Percentiles rank a stretch among this genome's conserved stretches.
phyloP scores from a whole-genome alignment of 2,888 invertebrate genomes.

The Synergus japonicus region DNA sequence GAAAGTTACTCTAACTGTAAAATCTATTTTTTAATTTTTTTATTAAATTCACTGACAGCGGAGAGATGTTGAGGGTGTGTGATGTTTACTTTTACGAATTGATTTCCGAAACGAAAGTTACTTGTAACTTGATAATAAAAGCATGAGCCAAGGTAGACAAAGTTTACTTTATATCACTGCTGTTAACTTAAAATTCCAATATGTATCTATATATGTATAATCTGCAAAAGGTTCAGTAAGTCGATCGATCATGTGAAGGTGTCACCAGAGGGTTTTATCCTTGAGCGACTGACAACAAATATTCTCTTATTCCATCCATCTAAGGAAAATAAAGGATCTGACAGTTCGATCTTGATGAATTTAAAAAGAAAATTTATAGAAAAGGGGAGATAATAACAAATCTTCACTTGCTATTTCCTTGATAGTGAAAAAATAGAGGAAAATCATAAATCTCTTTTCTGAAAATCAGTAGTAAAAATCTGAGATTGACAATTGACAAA shows the following conservation, averaged over 20 bases:
- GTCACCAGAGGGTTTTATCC: slow-evolving; percentile 19
- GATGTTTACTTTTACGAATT: background rate
- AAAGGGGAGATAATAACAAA: background rate
- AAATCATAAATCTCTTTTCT: background rate
- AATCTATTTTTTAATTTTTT: too few relatives aligned
- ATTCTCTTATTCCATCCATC: slow-evolving; percentile 9
- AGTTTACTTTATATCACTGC: slow-evolving; percentile 24
- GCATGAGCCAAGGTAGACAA: background rate
- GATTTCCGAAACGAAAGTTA: background rate
- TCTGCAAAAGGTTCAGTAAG: slow-evolving; percentile 12
- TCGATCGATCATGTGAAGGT: slow-evolving; percentile 26
- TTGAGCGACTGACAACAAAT: slow-evolving; percentile 26
- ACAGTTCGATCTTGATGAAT: background rate
- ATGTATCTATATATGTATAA: slow-evolving; percentile 18
- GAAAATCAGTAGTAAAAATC: background rate
- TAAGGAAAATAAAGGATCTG: background rate
- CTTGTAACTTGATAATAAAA: background rate
- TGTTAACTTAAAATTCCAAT: slow-evolving; percentile 21
- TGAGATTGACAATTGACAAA: too few relatives aligned
- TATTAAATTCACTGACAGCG: too few relatives aligned
- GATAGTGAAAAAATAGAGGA: background rate
- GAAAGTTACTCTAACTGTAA: too few relatives aligned
- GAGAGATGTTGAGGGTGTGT: background rate
- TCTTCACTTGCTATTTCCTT: background rate
- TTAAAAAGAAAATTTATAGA: background rate